A percentile compares a stretch with the other conserved stretches of the same genome.
Conservation (phyloP, 2,113 vertebrate species). For the Protobothrops flavoviridis region DNA sequence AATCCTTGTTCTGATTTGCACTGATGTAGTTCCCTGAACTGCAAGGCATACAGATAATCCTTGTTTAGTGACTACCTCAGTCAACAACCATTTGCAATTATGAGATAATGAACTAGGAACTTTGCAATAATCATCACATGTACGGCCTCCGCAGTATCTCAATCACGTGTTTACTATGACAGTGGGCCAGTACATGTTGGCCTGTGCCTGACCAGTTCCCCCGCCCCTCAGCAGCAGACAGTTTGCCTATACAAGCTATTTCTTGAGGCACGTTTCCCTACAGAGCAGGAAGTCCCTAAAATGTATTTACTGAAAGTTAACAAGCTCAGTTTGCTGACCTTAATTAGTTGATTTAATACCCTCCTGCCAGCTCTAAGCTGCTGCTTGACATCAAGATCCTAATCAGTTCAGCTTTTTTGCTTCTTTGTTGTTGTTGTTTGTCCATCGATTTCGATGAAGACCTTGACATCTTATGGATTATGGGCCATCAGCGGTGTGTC, state of each 20-base stretch:
- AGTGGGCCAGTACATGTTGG: not conserved
- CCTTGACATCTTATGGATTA: too few species aligned
- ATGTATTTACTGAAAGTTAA: not conserved
- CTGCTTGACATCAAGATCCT: not conserved
- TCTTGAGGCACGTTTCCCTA: not conserved
- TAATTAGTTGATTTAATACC: not conserved
- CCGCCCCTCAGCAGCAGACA: not conserved
- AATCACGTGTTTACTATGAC: not conserved
- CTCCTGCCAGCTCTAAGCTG: not conserved
- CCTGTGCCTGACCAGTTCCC: not conserved
- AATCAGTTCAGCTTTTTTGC: not conserved
- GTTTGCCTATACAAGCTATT: not conserved
- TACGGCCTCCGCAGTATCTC: not conserved
- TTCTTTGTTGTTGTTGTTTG: too few species aligned
- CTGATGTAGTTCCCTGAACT: not conserved
- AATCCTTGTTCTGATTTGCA: not conserved
- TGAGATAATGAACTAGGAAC: not conserved
- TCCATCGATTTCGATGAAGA: too few species aligned
- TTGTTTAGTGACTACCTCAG: not conserved
- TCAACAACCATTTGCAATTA: not conserved
- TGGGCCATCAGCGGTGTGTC: too few species aligned
- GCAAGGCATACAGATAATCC: not conserved
- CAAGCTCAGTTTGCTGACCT: not conserved
- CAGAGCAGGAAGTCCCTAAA: not conserved
- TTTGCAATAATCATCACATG: not conserved